These are phyloP conservation scores for Nibea coibor DNA, from an alignment of 2,113 vertebrate genomes.

Conservation along the genomic window DNA sequence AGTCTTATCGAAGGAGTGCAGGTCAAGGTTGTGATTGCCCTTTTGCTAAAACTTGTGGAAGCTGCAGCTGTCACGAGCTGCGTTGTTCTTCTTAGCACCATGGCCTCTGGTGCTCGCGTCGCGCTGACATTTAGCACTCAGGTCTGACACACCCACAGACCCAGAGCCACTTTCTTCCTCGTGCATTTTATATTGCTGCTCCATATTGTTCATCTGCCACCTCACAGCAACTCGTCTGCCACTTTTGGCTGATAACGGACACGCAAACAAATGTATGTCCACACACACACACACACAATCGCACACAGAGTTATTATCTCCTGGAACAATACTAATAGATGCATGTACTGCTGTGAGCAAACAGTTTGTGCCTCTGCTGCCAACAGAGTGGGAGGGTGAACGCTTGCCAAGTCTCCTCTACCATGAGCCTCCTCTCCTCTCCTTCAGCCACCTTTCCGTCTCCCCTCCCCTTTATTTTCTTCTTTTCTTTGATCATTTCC, in stretches of 20 bases:
- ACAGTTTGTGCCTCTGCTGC: constrained; percentile 75
- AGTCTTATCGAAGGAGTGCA: neutral
- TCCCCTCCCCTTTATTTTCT: neutral
- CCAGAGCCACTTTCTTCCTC: neutral
- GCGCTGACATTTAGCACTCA: constrained; percentile 36
- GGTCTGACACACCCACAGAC: constrained; percentile 36
- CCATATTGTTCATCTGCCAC: constrained; percentile 65
- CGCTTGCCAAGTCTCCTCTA: constrained; percentile 76
- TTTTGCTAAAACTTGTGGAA: neutral
- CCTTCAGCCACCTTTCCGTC: constrained; percentile 11
- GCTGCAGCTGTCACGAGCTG: constrained; percentile 16
- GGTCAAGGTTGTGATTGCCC: neutral
- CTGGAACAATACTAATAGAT: constrained; percentile 84
- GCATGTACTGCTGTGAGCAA: constrained; percentile 82
- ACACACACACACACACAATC: constrained; percentile 17
- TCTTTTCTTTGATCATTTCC: constrained; percentile 11
- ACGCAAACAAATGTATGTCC: constrained; percentile 26
- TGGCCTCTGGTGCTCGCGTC: constrained; percentile 7
- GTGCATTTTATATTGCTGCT: constrained; percentile 11
- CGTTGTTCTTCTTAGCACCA: constrained; percentile 7
- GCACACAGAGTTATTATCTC: constrained; percentile 72
- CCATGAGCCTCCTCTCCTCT: constrained; percentile 32
- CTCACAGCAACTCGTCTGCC: constrained; percentile 47
- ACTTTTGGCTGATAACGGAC: constrained; percentile 49
- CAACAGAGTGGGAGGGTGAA: constrained; percentile 75